A percentile compares a stretch with the other conserved stretches of the same genome.
phyloP scores from a whole-genome alignment of 35 echinoderm and acorn worm genomes.

The Eucidaris tribuloides region DNA sequence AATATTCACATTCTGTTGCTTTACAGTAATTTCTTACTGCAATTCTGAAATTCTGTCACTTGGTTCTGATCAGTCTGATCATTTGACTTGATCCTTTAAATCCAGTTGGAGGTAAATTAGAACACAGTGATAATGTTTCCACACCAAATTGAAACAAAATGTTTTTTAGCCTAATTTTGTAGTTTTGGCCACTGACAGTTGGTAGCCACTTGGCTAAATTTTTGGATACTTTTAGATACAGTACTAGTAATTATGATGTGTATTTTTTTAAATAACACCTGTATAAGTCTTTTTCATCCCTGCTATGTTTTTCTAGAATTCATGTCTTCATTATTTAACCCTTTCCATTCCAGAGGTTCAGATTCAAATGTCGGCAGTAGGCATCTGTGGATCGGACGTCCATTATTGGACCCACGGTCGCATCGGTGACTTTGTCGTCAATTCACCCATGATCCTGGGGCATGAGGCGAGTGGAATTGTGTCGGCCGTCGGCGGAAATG shows the following conservation, averaged over 20 bases:
- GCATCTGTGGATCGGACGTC: constrained; percentile 97
- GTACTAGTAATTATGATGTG: neutral
- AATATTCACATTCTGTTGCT: too few species aligned
- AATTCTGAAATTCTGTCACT: too few species aligned
- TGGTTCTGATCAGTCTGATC: too few species aligned
- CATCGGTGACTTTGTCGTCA: constrained; percentile 70
- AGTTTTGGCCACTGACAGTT: too few species aligned
- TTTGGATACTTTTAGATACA: neutral
- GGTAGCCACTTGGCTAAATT: too few species aligned
- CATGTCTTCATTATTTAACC: neutral
- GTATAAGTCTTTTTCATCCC: neutral
- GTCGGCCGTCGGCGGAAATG: constrained; percentile 72
- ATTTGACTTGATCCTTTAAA: too few species aligned
- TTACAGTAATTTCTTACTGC: too few species aligned
- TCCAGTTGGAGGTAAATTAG: too few species aligned
- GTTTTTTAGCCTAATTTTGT: too few species aligned
- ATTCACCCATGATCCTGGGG: constrained; percentile 91
- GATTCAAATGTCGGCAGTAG: constrained; percentile 79
- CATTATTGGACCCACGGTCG: constrained; percentile 83
- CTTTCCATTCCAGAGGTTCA: constrained; percentile 78
- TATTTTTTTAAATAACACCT: neutral
- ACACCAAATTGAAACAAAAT: too few species aligned
- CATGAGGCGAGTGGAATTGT: constrained; percentile 96
- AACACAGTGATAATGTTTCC: too few species aligned
- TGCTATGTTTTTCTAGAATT: neutral